Evolutionary conservation across 2,888 invertebrate genomes (phyloP).

Genomic region (Rutpela maculata): DNA sequence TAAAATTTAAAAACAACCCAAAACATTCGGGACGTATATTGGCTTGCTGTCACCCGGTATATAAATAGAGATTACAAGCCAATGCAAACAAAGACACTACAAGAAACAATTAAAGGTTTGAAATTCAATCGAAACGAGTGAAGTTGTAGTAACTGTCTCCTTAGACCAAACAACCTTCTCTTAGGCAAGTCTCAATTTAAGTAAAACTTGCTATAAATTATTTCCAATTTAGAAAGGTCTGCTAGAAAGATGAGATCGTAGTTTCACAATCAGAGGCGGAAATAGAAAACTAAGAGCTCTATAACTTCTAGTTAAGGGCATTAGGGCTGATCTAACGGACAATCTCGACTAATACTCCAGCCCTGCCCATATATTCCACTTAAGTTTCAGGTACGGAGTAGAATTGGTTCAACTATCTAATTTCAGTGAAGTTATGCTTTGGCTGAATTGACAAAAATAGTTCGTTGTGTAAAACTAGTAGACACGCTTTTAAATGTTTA

Average conservation of each 20-base stretch:
- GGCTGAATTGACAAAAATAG: constrained; percentile 7
- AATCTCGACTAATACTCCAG: constrained; percentile 62
- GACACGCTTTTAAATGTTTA: not conserved
- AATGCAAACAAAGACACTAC: too few relatives aligned
- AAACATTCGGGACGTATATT: too few relatives aligned
- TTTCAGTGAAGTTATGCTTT: constrained; percentile 35
- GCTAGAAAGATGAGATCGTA: constrained; percentile 35
- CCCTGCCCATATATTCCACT: constrained; percentile 60
- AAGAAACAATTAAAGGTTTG: too few relatives aligned
- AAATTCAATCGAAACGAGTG: too few relatives aligned
- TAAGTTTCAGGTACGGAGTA: constrained; percentile 54
- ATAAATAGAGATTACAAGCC: too few relatives aligned
- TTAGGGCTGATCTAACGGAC: constrained; percentile 63
- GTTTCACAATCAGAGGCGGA: constrained; percentile 53
- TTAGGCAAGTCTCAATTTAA: not conserved
- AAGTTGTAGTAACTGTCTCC: too few relatives aligned
- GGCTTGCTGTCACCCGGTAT: too few relatives aligned
- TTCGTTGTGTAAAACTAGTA: not conserved
- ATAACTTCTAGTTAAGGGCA: constrained; percentile 63
- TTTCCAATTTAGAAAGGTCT: constrained; percentile 41
- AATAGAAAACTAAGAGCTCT: constrained; percentile 63
- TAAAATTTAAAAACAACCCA: too few relatives aligned
- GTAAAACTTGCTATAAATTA: constrained; percentile 35
- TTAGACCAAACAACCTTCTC: not conserved
- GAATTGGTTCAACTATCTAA: constrained; percentile 50